A percentile compares a stretch with the other conserved stretches of the same genome.
Conservation (phyloP, 2,888 invertebrate species). For the Gerris lacustris region DNA sequence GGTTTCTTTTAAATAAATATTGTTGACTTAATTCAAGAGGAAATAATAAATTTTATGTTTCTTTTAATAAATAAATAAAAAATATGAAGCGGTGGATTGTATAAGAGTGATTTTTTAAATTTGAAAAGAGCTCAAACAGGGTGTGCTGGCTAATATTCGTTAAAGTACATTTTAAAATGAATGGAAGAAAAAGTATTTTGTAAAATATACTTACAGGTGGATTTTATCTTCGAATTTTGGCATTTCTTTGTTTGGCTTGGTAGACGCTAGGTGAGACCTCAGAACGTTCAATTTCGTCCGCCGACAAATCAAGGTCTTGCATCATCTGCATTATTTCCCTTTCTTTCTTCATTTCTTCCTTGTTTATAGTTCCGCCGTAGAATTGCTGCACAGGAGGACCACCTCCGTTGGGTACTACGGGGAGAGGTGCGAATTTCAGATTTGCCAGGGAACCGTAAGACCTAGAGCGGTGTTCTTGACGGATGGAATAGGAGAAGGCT, state of each 20-base stretch:
- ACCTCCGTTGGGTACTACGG: conserved; percentile 32
- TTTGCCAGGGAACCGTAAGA: conserved; percentile 87
- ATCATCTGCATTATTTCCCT: conserved; percentile 86
- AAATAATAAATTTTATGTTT: too few relatives aligned
- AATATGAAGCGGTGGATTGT: too few relatives aligned
- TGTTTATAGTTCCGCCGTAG: conserved; percentile 28
- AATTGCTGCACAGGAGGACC: conserved; percentile 18
- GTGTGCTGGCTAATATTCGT: too few relatives aligned
- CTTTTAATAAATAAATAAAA: too few relatives aligned
- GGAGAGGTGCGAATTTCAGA: conserved; percentile 71
- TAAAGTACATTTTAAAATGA: too few relatives aligned
- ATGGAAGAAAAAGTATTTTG: too few relatives aligned
- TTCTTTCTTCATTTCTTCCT: conserved; percentile 73
- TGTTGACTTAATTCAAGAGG: too few relatives aligned
- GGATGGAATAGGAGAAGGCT: conserved; percentile 85
- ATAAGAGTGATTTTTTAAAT: too few relatives aligned
- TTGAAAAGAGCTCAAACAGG: too few relatives aligned
- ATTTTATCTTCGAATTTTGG: conserved; percentile 31
- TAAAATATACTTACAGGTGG: conserved; percentile 34
- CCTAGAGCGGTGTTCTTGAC: conserved; percentile 83
- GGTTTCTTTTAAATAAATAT: too few relatives aligned
- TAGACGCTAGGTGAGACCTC: conserved; percentile 52
- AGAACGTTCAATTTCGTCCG: conserved; percentile 58
- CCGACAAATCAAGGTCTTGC: conserved; percentile 72
- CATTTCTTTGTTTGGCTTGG: conserved; percentile 29